Evolutionary conservation across 2,113 vertebrate species (phyloP).

Genomic region (Semnornis frantzii): DNA sequence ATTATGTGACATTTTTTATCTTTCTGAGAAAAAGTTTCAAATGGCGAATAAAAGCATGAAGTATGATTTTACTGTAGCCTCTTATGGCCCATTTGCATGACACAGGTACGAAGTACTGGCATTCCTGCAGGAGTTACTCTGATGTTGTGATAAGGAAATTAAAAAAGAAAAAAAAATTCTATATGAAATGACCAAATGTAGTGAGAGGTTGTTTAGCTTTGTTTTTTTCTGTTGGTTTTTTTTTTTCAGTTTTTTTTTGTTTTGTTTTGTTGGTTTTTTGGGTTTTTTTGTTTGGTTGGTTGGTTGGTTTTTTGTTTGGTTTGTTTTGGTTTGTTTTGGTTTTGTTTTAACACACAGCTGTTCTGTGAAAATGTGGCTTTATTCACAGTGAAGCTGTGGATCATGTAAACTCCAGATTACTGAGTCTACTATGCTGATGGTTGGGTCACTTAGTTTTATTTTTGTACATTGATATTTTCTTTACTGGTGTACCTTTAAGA

Average conservation of each 20-base stretch:
- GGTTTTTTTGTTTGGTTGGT: too few relatives aligned
- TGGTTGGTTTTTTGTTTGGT: background rate
- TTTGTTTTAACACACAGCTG: background rate
- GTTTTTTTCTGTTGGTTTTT: fast-evolving
- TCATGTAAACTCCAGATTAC: background rate
- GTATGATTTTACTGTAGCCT: background rate
- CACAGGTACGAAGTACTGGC: background rate
- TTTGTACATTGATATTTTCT: background rate
- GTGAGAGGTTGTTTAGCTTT: background rate
- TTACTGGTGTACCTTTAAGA: background rate
- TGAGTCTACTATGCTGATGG: background rate
- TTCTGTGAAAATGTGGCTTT: background rate
- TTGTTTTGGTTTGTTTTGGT: too few relatives aligned
- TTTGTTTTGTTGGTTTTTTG: too few relatives aligned
- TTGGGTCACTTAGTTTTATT: background rate
- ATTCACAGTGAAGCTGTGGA: background rate
- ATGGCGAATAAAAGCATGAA: background rate
- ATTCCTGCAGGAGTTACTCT: background rate
- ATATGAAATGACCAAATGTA: background rate
- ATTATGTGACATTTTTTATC: background rate
- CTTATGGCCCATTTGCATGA: background rate
- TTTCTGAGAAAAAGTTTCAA: background rate
- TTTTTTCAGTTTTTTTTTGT: background rate
- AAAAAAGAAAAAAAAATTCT: background rate
- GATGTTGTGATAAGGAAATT: background rate